Conservation (phyloP, 2,888 invertebrate species). For the Trichopoda pennipes region DNA sequence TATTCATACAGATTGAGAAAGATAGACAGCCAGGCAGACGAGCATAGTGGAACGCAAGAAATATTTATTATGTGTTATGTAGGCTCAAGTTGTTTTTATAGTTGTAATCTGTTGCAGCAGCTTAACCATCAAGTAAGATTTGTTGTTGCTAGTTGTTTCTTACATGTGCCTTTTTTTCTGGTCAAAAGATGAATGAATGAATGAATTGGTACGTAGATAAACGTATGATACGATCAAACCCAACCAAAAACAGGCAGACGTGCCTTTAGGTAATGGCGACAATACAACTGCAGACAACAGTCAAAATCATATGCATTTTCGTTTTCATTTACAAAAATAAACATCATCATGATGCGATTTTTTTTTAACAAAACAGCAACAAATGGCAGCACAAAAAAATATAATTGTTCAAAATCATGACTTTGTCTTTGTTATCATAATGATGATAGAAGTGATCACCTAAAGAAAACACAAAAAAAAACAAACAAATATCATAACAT, state of each 20-base stretch:
- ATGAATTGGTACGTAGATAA: constrained; percentile 48
- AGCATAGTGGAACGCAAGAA: constrained; percentile 47
- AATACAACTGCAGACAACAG: constrained; percentile 18
- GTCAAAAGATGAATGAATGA: constrained; percentile 54
- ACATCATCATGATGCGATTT: constrained; percentile 45
- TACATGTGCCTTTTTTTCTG: constrained; percentile 7
- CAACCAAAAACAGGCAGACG: constrained; percentile 14
- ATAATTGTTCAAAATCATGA: constrained; percentile 65
- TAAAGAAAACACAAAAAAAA: constrained; percentile 7
- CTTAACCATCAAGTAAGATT: constrained; percentile 23
- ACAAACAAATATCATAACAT: too few relatives aligned
- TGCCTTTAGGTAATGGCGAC: constrained; percentile 58
- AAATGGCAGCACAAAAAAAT: constrained; percentile 3
- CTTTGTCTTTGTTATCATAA: constrained; percentile 44
- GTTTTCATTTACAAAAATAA: constrained; percentile 15
- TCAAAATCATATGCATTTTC: background rate
- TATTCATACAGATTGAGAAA: constrained; percentile 34
- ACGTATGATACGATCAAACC: constrained; percentile 52
- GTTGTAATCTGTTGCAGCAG: constrained; percentile 32
- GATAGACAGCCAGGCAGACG: constrained; percentile 28
- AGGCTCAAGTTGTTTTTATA: constrained; percentile 41
- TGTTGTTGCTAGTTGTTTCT: constrained; percentile 29
- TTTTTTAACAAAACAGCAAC: background rate
- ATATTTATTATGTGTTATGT: constrained; percentile 67
- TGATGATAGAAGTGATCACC: constrained; percentile 14